Conservation (phyloP, 2,113 vertebrate species). For the Leptodactylus fuscus region DNA sequence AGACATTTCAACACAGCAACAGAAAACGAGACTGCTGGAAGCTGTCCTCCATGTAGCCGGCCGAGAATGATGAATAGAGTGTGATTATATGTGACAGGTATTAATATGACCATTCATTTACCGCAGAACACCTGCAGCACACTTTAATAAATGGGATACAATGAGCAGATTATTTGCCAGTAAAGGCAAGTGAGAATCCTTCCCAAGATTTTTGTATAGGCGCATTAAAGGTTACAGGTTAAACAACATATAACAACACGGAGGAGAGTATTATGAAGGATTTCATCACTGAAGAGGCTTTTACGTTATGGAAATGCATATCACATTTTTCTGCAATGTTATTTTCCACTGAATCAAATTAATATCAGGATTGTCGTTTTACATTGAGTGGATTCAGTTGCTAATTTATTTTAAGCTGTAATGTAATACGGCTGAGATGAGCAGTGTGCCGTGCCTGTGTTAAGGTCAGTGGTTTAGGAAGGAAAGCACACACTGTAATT, state of each 20-base stretch:
- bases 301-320: constrained; percentile 73
- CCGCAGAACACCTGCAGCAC: constrained; percentile 83
- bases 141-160: constrained; percentile 85
- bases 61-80: constrained; percentile 84
- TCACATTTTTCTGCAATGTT: constrained; percentile 67
- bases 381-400: constrained; percentile 1
- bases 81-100: constrained; percentile 88
- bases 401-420: constrained; percentile 23
- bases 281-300: constrained; percentile 79
- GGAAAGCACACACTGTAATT: constrained; percentile 29
- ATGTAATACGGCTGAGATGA: not conserved
- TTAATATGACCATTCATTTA: constrained; percentile 90
- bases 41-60: constrained; percentile 80
- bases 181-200: constrained; percentile 78
- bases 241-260: constrained; percentile 67
- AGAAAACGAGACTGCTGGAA: constrained; percentile 82
- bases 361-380: constrained; percentile 20
- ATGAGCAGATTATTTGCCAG: constrained; percentile 81
- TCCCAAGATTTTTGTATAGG: constrained; percentile 72
- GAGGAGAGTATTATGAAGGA: constrained; percentile 78
- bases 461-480: constrained; percentile 10
- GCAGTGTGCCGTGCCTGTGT: not conserved
- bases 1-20: constrained; percentile 85
- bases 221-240: constrained; percentile 74
- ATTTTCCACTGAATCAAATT: constrained; percentile 17